These are phyloP conservation scores for Linepithema humile DNA, from an alignment of 1,140 invertebrate species.

Conservation along the genomic window DNA sequence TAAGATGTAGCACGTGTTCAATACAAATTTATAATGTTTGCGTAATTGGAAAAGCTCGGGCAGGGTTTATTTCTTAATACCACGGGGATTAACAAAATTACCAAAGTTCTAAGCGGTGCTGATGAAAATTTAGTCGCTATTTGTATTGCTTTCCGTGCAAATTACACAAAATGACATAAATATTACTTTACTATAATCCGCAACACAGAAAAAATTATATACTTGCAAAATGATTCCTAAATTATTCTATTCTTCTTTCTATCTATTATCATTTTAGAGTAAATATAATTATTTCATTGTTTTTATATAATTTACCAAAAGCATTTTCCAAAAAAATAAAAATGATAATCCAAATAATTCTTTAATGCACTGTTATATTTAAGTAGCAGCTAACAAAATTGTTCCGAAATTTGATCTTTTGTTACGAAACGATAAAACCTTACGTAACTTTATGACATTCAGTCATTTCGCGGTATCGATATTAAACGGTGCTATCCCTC, in stretches of 20 bases:
- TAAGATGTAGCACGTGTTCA: not conserved
- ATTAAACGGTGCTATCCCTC: not conserved
- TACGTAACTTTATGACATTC: not conserved
- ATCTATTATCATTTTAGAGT: not conserved
- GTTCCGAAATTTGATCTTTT: not conserved
- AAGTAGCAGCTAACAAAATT: not conserved
- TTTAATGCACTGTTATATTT: not conserved
- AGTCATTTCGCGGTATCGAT: not conserved
- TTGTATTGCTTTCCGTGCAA: not conserved
- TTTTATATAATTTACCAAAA: not conserved
- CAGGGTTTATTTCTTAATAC: not conserved
- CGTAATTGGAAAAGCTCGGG: not conserved
- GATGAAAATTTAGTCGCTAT: not conserved
- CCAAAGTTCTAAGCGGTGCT: not conserved
- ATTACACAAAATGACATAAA: not conserved
- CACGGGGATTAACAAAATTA: not conserved
- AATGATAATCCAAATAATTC: not conserved
- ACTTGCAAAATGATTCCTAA: not conserved
- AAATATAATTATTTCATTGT: not conserved
- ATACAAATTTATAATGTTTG: not conserved
- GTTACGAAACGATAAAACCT: not conserved
- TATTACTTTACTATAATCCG: not conserved
- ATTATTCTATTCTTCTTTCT: not conserved
- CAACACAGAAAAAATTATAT: not conserved
- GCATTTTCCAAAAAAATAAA: not conserved